These are phyloP conservation scores for Tiphia femorata DNA, from an alignment of 2,888 invertebrate species.

Conservation along the genomic window DNA sequence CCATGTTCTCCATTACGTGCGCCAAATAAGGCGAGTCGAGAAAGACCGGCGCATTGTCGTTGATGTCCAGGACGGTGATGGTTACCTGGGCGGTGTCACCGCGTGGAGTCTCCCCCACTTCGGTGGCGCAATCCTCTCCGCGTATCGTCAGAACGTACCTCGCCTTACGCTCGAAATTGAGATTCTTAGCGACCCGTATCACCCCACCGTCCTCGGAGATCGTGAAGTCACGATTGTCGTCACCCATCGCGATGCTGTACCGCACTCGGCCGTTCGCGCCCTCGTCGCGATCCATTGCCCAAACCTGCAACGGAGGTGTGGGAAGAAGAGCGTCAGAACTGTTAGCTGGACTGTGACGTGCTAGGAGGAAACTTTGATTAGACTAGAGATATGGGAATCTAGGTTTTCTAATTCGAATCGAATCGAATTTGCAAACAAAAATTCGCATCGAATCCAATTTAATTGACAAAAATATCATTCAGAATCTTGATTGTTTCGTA, in stretches of 20 bases:
- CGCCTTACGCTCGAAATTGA: conserved; percentile 92
- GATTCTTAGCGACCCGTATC: conserved; percentile 90
- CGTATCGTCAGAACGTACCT: conserved; percentile 86
- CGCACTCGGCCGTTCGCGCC: conserved; percentile 92
- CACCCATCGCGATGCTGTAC: conserved; percentile 90
- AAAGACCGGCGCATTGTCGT: conserved; percentile 94
- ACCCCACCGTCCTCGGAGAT: conserved; percentile 93
- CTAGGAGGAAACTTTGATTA: too few relatives aligned
- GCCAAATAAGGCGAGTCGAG: conserved; percentile 94
- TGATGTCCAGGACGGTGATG: conserved; percentile 90
- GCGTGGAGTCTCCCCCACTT: conserved; percentile 72
- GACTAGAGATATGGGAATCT: too few relatives aligned
- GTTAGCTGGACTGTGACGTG: too few relatives aligned
- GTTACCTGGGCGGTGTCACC: conserved; percentile 86
- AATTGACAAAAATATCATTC: too few relatives aligned
- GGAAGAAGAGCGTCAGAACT: too few relatives aligned
- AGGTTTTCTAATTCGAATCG: too few relatives aligned
- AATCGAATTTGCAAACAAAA: too few relatives aligned
- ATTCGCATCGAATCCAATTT: too few relatives aligned
- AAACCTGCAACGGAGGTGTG: too few relatives aligned
- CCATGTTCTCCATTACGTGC: conserved; percentile 92
- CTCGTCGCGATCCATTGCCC: conserved; percentile 90
- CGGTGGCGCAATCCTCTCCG: conserved; percentile 89
- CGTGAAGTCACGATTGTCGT: conserved; percentile 90
- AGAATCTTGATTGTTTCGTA: too few relatives aligned